A percentile compares a stretch with the other conserved stretches of the same genome.
Conservation (phyloP, 2,113 vertebrate genomes). For the Chamaea fasciata region DNA sequence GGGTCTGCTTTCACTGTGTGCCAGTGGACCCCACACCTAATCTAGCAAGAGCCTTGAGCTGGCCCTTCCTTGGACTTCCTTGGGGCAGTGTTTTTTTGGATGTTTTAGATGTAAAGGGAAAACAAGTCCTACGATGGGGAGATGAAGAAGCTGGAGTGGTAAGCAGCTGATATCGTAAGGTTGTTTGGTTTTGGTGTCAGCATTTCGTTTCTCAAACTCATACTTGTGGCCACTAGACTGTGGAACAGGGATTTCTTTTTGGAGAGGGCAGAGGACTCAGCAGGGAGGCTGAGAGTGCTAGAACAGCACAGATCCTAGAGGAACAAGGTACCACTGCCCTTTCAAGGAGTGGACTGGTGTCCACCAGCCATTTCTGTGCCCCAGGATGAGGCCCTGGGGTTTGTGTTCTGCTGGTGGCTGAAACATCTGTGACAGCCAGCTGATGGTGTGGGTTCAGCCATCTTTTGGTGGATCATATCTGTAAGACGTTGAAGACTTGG, state of each 20-base stretch:
- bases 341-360: neutral
- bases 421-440: neutral
- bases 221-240: neutral
- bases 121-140: neutral
- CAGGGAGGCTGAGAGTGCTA: neutral
- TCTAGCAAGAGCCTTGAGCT: neutral
- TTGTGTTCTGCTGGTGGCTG: neutral
- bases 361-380: neutral
- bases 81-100: neutral
- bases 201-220: neutral
- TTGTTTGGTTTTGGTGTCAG: neutral
- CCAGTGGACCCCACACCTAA: neutral
- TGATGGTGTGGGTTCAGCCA: neutral
- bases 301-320: neutral
- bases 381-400: neutral
- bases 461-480: neutral
- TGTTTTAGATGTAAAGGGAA: neutral
- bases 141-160: neutral
- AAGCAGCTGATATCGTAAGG: neutral
- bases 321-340: accelerated
- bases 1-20: neutral
- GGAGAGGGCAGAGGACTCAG: neutral
- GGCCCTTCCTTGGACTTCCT: neutral
- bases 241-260: neutral
- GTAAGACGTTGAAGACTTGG: neutral